phyloP scores from a whole-genome alignment of 2,797 vertebrate species.

The Iguana delicatissima region DNA sequence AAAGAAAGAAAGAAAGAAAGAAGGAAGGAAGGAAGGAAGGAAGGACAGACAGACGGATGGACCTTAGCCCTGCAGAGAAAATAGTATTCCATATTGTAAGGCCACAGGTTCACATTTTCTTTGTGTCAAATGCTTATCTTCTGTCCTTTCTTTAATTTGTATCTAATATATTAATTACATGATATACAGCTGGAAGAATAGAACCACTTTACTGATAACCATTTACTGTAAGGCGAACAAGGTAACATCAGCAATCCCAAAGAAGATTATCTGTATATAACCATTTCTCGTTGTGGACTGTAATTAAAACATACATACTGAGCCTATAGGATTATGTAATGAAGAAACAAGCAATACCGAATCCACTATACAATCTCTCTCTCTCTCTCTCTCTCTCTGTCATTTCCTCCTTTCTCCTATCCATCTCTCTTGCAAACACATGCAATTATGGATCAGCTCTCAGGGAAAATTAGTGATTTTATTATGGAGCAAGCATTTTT shows the following conservation, averaged over 20 bases:
- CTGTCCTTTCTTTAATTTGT: background rate
- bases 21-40: too few species aligned
- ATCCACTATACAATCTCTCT: background rate
- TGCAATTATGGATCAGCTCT: background rate
- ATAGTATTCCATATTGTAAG: background rate
- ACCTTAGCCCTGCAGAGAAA: background rate
- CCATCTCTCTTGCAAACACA: background rate
- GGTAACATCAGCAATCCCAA: background rate
- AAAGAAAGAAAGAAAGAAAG: too few species aligned
- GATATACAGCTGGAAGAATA: background rate
- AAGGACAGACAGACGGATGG: too few species aligned
- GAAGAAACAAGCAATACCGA: background rate
- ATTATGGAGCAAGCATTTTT: background rate
- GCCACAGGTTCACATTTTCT: background rate
- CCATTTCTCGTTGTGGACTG: background rate
- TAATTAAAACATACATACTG: background rate
- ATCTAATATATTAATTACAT: background rate
- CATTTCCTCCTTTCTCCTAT: too few species aligned
- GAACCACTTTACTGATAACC: background rate
- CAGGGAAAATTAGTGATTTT: background rate
- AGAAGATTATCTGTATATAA: background rate
- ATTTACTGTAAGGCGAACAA: background rate
- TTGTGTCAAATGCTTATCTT: background rate
- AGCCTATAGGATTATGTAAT: background rate
- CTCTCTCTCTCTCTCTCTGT: too few species aligned